Evolutionary conservation across 2,113 vertebrate genomes (phyloP), one percentile per base, ranked within the genome.

Genomic region (Vidua macroura): DNA sequence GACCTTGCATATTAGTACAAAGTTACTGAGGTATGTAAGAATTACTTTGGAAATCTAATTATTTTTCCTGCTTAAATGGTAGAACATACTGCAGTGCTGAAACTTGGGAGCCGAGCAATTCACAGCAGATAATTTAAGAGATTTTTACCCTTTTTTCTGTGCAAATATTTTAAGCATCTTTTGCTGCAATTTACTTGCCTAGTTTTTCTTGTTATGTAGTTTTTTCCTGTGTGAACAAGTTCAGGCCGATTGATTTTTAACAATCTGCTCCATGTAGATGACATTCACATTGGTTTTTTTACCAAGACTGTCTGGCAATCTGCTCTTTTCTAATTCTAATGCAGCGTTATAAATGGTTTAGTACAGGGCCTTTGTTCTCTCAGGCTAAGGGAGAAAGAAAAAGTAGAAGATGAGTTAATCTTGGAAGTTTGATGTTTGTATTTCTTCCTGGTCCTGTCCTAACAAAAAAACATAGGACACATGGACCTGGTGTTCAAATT

Each of bases 41-140:
- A 90, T 77, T 88, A 83, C 46, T 93, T 67, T 79, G 37, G n/a
- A 92, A 92, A 69, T 76, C 39, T 91, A 89, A 94, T 96, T 93
- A 70, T 86, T 96, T 93, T 82, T 89, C 31, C 55, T 81, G 43
- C 56, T 83, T 72, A 41, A 93, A 80, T 15, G 56, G 43, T 48
- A 73, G 37, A 87, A 63, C 15, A 37, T 28, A 28, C 52, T 56
- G n/a, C 60, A 85, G 56, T 72, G 35, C 28, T 79, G 83, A 93
- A 92, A 59, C 11, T 46, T 27, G 27, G 31, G 62, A 84, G 25
- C 31, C 83, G 39, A 90, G 28, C 43, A 75, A 44, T 82, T 90
- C 66, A 73, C 39, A 82, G 56, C 15, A 86, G 86, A 90, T 56
- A 62, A 72, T 69, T 44, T 80, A 69, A 43, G 53, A 59, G 35